phyloP scores from a whole-genome alignment of 2,888 invertebrate species.

The Stictocephala bisonia region DNA sequence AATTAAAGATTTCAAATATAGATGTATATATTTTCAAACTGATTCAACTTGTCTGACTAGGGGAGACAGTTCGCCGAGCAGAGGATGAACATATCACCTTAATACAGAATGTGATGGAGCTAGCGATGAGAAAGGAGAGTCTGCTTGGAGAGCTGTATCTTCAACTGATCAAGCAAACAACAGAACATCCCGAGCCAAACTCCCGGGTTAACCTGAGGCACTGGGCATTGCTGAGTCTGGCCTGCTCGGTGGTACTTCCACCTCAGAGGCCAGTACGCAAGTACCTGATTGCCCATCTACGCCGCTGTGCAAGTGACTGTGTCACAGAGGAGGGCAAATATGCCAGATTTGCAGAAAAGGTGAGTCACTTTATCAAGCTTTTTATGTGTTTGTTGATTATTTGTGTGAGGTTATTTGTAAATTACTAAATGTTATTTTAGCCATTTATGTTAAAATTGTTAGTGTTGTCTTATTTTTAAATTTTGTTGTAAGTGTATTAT shows the following conservation, averaged over 20 bases:
- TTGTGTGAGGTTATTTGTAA: too few species aligned
- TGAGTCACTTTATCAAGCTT: conserved; percentile 63
- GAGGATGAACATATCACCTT: conserved; percentile 91
- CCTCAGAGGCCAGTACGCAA: conserved; percentile 87
- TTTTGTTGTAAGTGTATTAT: too few species aligned
- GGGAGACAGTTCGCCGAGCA: conserved; percentile 74
- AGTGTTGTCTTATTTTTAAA: too few species aligned
- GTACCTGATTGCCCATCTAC: conserved; percentile 89
- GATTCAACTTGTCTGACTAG: conserved; percentile 61
- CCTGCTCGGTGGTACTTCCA: conserved; percentile 86
- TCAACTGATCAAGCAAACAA: conserved; percentile 91
- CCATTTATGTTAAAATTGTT: too few species aligned
- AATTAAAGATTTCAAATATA: too few species aligned
- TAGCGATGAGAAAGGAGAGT: conserved; percentile 90
- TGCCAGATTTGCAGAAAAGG: conserved; percentile 91
- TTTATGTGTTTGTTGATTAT: too few species aligned
- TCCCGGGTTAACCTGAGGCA: conserved; percentile 88
- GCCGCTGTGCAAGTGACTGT: conserved; percentile 87
- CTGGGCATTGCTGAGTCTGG: conserved; percentile 89
- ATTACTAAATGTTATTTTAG: too few species aligned
- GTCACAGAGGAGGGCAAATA: conserved; percentile 95
- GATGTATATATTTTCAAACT: neutral
- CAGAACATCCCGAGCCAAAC: conserved; percentile 90
- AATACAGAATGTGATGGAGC: conserved; percentile 89
- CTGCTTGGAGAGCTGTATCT: conserved; percentile 90